Percentiles rank a stretch among this genome's conserved stretches.
These are phyloP conservation scores for Penelope pileata DNA, from an alignment of 2,113 vertebrate genomes.

Conservation along the genomic window DNA sequence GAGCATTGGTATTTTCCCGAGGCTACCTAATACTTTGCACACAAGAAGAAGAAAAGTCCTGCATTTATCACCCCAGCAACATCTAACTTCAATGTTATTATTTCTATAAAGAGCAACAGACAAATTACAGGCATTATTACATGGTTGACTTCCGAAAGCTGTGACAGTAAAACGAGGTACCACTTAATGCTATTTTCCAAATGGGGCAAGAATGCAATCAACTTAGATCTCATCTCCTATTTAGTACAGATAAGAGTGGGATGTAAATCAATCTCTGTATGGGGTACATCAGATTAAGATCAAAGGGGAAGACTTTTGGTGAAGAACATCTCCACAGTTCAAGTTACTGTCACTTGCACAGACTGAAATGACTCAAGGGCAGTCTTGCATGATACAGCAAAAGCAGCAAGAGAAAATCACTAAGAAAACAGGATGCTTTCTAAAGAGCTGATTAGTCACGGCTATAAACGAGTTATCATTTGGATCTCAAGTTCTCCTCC, in stretches of 20 bases:
- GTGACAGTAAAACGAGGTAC: background rate
- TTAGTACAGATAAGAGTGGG: conserved; percentile 59
- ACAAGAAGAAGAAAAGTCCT: background rate
- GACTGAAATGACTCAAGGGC: conserved; percentile 67
- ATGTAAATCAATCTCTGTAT: conserved; percentile 23
- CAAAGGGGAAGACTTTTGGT: conserved; percentile 68
- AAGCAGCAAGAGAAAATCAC: conserved; percentile 40
- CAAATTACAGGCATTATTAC: background rate
- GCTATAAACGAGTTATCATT: conserved; percentile 65
- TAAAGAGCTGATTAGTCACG: conserved; percentile 54
- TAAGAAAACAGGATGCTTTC: conserved; percentile 59
- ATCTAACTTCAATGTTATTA: background rate
- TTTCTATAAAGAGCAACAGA: background rate
- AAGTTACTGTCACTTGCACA: conserved; percentile 63
- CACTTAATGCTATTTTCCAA: background rate
- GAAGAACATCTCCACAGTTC: conserved; percentile 62
- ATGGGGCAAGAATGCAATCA: background rate
- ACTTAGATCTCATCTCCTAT: conserved; percentile 50
- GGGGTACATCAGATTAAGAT: conserved; percentile 63
- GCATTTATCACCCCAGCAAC: background rate
- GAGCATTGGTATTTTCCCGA: background rate
- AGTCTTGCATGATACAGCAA: conserved; percentile 60
- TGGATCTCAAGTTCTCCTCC: conserved; percentile 5
- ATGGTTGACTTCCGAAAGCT: background rate
- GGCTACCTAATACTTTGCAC: background rate